phyloP scores from a whole-genome alignment of 1,140 invertebrate species.

The Eriocheir sinensis region DNA sequence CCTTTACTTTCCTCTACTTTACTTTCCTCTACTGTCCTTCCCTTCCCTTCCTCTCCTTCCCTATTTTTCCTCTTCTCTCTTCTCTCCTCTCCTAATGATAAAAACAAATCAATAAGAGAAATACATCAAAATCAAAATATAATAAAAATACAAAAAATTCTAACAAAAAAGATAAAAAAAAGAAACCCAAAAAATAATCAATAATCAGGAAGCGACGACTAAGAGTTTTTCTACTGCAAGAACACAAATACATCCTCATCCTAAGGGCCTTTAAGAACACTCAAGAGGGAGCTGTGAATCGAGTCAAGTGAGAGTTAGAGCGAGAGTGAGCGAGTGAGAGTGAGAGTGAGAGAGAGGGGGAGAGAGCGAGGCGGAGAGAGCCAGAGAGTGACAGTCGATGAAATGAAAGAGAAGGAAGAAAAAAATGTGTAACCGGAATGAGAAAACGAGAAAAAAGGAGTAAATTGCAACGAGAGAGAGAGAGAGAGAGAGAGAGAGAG shows the following conservation, averaged over 20 bases:
- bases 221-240: not conserved
- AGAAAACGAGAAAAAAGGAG: not conserved
- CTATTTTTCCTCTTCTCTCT: too few species aligned
- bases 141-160: too few species aligned
- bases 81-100: not conserved
- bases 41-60: too few species aligned
- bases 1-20: not conserved
- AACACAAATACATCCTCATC: not conserved
- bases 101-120: too few species aligned
- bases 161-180: not conserved
- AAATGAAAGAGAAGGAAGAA: not conserved
- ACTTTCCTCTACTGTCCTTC: too few species aligned
- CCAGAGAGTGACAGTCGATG: not conserved
- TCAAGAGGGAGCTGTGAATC: not conserved
- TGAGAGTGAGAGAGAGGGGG: not conserved
- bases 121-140: too few species aligned
- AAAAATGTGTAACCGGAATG: not conserved
- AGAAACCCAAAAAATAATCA: not conserved
- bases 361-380: not conserved
- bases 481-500: not conserved
- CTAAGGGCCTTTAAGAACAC: not conserved
- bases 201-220: not conserved
- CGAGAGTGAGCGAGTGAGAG: not conserved
- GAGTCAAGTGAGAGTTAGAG: conserved; percentile 13
- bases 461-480: not conserved